Evolutionary conservation across 2,113 vertebrate genomes (phyloP).

Genomic region (Vidua macroura): DNA sequence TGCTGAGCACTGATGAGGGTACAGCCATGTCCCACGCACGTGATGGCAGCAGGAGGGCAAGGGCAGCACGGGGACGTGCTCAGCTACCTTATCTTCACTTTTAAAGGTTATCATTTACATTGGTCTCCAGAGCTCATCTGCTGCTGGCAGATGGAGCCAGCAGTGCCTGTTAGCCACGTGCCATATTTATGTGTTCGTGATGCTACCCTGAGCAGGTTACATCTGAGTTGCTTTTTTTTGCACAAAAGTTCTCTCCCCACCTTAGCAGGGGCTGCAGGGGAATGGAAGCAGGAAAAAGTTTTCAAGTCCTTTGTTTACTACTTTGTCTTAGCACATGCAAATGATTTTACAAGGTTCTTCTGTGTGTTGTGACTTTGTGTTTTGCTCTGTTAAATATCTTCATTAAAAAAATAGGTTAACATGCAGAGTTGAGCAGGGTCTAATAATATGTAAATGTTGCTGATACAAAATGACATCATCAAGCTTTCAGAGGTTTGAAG

Average conservation of each 20-base stretch:
- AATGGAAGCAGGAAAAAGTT: neutral
- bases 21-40: neutral
- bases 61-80: neutral
- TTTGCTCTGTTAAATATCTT: neutral
- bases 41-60: neutral
- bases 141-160: constrained; percentile 32
- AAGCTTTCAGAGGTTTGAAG: neutral
- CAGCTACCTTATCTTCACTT: neutral
- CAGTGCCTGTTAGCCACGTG: neutral
- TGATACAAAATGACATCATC: neutral
- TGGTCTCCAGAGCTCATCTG: neutral
- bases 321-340: neutral
- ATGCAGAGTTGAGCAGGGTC: neutral
- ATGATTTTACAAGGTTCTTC: neutral
- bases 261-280: neutral
- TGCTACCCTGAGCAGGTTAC: neutral
- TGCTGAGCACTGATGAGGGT: neutral
- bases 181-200: accelerated
- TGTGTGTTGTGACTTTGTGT: neutral
- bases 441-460: neutral
- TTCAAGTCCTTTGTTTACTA: neutral
- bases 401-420: accelerated
- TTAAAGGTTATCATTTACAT: constrained; percentile 14
- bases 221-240: neutral
- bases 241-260: neutral